Conservation (phyloP, 2,113 vertebrate genomes). For the Ciconia boyciana region DNA sequence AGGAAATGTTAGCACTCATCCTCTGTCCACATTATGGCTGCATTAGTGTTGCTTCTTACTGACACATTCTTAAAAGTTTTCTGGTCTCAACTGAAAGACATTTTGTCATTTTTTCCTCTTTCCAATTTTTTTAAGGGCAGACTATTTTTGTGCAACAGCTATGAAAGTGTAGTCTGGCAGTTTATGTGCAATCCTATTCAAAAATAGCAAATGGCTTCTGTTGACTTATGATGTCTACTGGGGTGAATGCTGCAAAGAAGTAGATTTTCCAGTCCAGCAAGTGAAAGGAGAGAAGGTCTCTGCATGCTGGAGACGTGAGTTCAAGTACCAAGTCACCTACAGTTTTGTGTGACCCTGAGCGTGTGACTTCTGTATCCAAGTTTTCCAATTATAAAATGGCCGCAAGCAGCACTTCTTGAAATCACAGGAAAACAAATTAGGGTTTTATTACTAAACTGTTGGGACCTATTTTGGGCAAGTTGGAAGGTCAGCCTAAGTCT, state of each 20-base stretch:
- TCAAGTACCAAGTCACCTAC: not conserved
- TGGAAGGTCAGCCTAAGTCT: not conserved
- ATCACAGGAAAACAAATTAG: not conserved
- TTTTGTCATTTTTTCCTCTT: not conserved
- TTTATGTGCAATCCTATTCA: not conserved
- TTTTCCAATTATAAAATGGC: not conserved
- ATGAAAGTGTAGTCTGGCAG: not conserved
- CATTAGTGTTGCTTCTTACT: not conserved
- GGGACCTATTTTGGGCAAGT: not conserved
- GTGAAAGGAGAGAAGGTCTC: not conserved
- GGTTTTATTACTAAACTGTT: not conserved
- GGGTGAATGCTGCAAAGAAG: not conserved
- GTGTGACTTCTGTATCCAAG: not conserved
- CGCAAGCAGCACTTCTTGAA: not conserved
- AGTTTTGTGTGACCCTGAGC: not conserved
- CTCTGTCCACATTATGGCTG: not conserved
- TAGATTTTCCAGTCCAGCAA: not conserved
- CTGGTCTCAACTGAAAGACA: fast-evolving
- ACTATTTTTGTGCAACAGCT: not conserved
- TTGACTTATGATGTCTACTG: not conserved
- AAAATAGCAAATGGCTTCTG: not conserved
- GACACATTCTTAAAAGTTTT: not conserved
- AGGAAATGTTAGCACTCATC: not conserved
- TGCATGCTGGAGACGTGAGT: fast-evolving
- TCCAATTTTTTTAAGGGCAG: not conserved